Evolutionary conservation across 2,888 invertebrate genomes (phyloP).

Genomic region (Meiosimyza platycephala): DNA sequence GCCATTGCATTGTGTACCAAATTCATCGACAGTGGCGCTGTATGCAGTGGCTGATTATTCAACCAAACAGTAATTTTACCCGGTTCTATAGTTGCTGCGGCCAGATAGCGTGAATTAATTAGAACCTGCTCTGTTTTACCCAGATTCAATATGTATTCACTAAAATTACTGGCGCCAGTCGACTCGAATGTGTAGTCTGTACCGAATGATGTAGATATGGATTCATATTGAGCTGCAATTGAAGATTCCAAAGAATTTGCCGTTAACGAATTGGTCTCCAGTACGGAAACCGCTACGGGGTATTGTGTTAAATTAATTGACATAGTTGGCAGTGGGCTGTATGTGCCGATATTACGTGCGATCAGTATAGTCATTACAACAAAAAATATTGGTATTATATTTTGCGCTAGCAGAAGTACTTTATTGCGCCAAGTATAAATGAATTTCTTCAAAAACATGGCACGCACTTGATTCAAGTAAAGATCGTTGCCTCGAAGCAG

Average conservation of each 20-base stretch:
- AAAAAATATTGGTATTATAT: conserved; percentile 75
- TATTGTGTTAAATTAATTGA: conserved; percentile 28
- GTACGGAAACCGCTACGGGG: conserved; percentile 29
- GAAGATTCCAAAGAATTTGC: conserved; percentile 30
- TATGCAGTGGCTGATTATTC: conserved; percentile 82
- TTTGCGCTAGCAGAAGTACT: conserved; percentile 72
- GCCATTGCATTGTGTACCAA: conserved; percentile 73
- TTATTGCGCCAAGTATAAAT: conserved; percentile 75
- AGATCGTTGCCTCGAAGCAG: conserved; percentile 52
- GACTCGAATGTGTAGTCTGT: conserved; percentile 9
- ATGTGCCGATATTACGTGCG: conserved; percentile 63
- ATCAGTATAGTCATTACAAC: conserved; percentile 73
- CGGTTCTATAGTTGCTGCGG: conserved; percentile 69
- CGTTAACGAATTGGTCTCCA: conserved; percentile 24
- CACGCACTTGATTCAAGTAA: conserved; percentile 70
- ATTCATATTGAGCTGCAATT: conserved; percentile 38
- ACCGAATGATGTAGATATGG: conserved; percentile 19
- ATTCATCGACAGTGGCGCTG: conserved; percentile 74
- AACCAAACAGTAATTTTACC: conserved; percentile 73
- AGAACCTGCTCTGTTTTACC: conserved; percentile 55
- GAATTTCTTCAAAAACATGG: conserved; percentile 74
- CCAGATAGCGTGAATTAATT: conserved; percentile 68
- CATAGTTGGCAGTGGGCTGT: conserved; percentile 68
- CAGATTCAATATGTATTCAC: conserved; percentile 42
- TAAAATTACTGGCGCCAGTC: conserved; percentile 26